Percentiles rank a stretch among this genome's conserved stretches.
These are phyloP conservation scores for Gallinago stenura DNA, from an alignment of 2,797 vertebrate genomes.

Conservation along the genomic window DNA sequence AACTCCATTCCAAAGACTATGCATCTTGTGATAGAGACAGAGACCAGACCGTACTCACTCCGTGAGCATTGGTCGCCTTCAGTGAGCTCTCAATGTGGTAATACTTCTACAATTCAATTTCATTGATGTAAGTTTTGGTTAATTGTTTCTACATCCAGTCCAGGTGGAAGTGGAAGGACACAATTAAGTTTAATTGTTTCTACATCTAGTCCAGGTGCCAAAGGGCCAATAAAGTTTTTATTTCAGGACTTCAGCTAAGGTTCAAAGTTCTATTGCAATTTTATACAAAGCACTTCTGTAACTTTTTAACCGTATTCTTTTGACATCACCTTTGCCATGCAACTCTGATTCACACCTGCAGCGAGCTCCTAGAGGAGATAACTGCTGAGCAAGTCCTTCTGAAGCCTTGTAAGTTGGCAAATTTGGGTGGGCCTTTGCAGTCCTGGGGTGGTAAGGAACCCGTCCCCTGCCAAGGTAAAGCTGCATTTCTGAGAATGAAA, in stretches of 20 bases:
- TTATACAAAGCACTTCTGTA: not conserved
- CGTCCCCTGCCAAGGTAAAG: not conserved
- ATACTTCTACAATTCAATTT: not conserved
- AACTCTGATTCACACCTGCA: not conserved
- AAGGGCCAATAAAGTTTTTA: not conserved
- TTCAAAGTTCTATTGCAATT: not conserved
- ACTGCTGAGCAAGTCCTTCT: not conserved
- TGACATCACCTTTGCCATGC: not conserved
- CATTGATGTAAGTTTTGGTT: not conserved
- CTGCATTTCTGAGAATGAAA: not conserved
- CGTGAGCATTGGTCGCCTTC: not conserved
- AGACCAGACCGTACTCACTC: not conserved
- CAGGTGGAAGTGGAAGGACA: not conserved
- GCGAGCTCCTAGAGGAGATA: not conserved
- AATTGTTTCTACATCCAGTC: not conserved
- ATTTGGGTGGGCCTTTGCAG: not conserved
- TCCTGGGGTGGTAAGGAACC: not conserved
- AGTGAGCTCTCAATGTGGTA: not conserved
- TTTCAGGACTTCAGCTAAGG: not conserved
- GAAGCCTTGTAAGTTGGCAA: not conserved
- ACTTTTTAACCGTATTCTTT: not conserved
- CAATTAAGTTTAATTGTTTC: not conserved
- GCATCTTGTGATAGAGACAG: not conserved
- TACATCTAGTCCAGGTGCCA: not conserved
- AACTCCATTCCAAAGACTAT: not conserved